Evolutionary conservation across 2,113 vertebrate genomes (phyloP).

Genomic region (Myrmophylax atrothorax): DNA sequence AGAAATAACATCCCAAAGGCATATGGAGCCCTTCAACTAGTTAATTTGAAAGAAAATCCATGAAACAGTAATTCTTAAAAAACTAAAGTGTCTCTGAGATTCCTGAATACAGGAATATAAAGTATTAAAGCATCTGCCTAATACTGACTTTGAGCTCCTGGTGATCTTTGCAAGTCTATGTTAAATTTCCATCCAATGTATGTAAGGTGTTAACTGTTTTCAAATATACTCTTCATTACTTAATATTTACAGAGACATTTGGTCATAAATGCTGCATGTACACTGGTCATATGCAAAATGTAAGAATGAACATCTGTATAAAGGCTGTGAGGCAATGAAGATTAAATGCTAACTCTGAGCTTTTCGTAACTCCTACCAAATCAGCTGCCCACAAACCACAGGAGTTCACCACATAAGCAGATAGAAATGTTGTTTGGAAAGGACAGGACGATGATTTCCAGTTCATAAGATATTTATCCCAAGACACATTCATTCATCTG

Average conservation of each 20-base stretch:
- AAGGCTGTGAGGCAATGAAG: slow-evolving; percentile 7
- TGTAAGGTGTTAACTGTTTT: not conserved
- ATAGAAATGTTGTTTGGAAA: slow-evolving; percentile 57
- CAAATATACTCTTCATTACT: not conserved
- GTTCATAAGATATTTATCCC: slow-evolving; percentile 57
- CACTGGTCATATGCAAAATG: not conserved
- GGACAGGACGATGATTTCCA: slow-evolving; percentile 54
- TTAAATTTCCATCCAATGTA: not conserved
- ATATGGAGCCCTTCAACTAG: not conserved
- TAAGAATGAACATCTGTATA: not conserved
- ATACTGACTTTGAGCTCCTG: not conserved
- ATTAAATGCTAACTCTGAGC: slow-evolving; percentile 43
- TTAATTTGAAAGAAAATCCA: not conserved
- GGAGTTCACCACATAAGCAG: slow-evolving; percentile 56
- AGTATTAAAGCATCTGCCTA: not conserved
- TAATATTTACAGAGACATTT: not conserved
- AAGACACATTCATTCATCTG: slow-evolving; percentile 65
- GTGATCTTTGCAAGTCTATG: not conserved
- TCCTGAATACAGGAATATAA: not conserved
- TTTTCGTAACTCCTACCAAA: slow-evolving; percentile 40
- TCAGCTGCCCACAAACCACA: slow-evolving; percentile 59
- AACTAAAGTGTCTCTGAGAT: not conserved
- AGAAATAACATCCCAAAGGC: not conserved
- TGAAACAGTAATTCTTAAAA: not conserved
- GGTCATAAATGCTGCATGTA: not conserved